Percentiles rank a stretch among this genome's conserved stretches.
Conservation (phyloP, 2,797 vertebrate genomes). For the Sardinella longiceps region DNA sequence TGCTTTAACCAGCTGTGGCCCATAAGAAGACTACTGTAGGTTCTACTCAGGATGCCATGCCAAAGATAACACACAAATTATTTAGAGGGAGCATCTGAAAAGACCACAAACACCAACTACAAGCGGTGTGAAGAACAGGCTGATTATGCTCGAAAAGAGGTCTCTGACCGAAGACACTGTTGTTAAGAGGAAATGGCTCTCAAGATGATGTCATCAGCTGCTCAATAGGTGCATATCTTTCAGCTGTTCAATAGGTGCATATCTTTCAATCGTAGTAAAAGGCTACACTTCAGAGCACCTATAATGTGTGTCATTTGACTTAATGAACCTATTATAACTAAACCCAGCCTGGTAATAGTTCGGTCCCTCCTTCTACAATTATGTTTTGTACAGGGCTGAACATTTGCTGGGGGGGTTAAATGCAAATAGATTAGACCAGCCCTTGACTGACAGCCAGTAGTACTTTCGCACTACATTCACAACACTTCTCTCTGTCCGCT, state of each 20-base stretch:
- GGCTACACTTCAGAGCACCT: neutral
- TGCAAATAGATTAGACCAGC: too few species aligned
- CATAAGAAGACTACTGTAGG: neutral
- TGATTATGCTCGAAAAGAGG: too few species aligned
- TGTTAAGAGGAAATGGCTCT: neutral
- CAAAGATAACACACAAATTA: neutral
- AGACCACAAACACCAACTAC: neutral
- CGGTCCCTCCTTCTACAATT: too few species aligned
- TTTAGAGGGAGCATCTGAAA: neutral
- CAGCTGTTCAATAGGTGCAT: neutral
- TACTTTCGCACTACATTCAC: too few species aligned
- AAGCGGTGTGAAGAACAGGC: neutral
- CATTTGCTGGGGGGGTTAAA: too few species aligned
- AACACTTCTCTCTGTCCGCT: too few species aligned
- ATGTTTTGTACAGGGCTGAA: too few species aligned
- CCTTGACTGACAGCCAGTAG: too few species aligned
- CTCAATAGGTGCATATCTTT: neutral
- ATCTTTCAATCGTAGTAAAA: neutral
- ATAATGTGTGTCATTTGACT: neutral
- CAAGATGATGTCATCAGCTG: neutral
- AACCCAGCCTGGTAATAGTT: too few species aligned
- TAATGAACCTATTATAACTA: too few species aligned
- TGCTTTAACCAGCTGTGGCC: neutral
- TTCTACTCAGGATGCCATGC: neutral
- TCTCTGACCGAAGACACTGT: neutral